Evolutionary conservation across 2,888 invertebrate species (phyloP), one percentile per base, ranked within the genome.

Genomic region (Coelopa pilipes): DNA sequence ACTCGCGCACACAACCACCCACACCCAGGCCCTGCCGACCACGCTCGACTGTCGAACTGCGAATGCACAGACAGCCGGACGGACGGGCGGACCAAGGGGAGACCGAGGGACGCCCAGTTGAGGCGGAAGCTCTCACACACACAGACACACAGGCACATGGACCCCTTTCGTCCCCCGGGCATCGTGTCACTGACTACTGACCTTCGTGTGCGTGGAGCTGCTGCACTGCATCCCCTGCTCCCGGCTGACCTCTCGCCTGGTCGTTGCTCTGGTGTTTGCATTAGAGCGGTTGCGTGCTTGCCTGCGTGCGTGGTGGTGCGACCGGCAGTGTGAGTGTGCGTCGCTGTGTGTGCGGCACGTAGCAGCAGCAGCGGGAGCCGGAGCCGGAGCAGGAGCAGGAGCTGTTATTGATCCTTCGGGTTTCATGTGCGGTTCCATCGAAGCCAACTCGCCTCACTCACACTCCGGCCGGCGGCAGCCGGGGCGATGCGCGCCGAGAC

Each of bases 341-440:
- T 63, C 46, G 63, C 46, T 60, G 21, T 49, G 49, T 70, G 70
- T 66, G 19, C 45, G 19, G 50, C 15, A 50, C 13, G 15, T 65
- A 53, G n/a, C n/a, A n/a, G n/a, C n/a, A n/a, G n/a, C n/a, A n/a
- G n/a, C n/a, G n/a, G n/a, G n/a, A n/a, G n/a, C n/a, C n/a, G n/a
- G n/a, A n/a, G n/a, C n/a, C n/a, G n/a, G n/a, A n/a, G n/a, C 55
- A 65, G 47, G 55, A 71, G 34, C 55, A 65, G 47, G 55, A 71
- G 24, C 65, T 71, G 71, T 55, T 71, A 71, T 71, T 71, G 63
- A 71, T 71, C 71, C 71, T 71, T 63, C 55, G 65, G 71, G 71
- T 65, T 71, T 19, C 47, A 50, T 65, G 19, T 71, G 71, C 60
- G 70, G 70, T 70, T 59, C 59, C 46, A 10, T 68, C 9, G 34